Base-by-base conservation (phyloP, 1,140 invertebrate genomes). In the Rhagoletis zephyria region DNA sequence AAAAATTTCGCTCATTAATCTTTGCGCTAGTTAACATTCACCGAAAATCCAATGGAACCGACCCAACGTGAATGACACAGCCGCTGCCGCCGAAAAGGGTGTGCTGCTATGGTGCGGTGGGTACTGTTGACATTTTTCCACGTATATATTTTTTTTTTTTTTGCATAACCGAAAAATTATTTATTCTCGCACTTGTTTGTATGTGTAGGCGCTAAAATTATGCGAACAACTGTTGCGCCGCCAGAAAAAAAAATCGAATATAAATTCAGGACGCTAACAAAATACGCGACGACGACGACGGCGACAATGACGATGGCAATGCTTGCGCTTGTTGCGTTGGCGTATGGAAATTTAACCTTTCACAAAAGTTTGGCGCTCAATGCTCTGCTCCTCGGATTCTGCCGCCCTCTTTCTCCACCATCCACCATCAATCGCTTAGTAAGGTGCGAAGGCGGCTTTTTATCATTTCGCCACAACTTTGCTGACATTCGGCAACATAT, bases 1-100 rank as follows among this genome's bases (percentile, higher is more conserved):
- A 81, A 81, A 74, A 81, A 56, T 59, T 19, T n/a, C 48, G 48
- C 74, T 81, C 74, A 81, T 81, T 81, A 81, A 81, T 81, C 74
- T 81, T 81, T 2, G 74, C 74, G 74, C 74, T 81, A 56, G 48
- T 81, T 81, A 81, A 19, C 74, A 51, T 56, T 81, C 56, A 9
- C 48, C 74, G 74, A 81, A 59, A 81, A 56, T 7, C 14, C 40
- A 30, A 42, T 9, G 30, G 19, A 14, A 48, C 9, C 48, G 9
- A 77, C 67, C 30, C n/a, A 1, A 63, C 61, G 1, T 63, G 51
- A 7, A 1, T 4, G 61, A 63, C 61, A 4, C 61, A 63, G 16
- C 45, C 12, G 5, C 74, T 2, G 14, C 12, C 45, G 16, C 48
- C 45, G 5, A 14, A n/a, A 77, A 77, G 45, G 70, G 0, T 77